A percentile compares a stretch with the other conserved stretches of the same genome.
Evolutionary conservation across 2,888 invertebrate genomes (phyloP).

Genomic region (Andrena trimmerana): DNA sequence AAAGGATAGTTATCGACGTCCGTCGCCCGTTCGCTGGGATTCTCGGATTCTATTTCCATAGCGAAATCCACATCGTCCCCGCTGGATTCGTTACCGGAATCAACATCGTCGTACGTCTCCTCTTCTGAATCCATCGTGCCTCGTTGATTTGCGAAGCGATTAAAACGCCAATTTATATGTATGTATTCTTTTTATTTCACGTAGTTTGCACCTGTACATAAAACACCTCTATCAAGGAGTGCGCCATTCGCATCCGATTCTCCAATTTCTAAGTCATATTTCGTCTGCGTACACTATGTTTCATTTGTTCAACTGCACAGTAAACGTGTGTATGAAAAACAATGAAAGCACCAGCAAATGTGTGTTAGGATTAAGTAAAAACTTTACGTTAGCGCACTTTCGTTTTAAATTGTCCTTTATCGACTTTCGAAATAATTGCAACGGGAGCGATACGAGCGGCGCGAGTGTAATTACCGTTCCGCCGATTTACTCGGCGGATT

Average conservation of each 20-base stretch:
- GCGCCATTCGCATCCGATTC: not conserved
- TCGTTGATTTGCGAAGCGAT: conserved; percentile 27
- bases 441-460: not conserved
- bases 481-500: not conserved
- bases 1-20: conserved; percentile 97
- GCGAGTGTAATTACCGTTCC: not conserved
- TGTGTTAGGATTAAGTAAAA: conserved; percentile 15
- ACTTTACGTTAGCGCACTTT: conserved; percentile 38
- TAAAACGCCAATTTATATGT: conserved; percentile 27
- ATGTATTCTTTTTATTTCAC: conserved; percentile 29
- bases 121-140: conserved; percentile 95
- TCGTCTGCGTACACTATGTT: not conserved
- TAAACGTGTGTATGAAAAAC: conserved; percentile 10
- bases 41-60: conserved; percentile 94
- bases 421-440: not conserved
- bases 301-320: not conserved
- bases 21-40: conserved; percentile 92
- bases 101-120: conserved; percentile 96
- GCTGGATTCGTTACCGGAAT: conserved; percentile 96
- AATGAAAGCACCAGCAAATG: conserved; percentile 21
- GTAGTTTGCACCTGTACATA: conserved; percentile 46
- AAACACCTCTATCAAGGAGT: conserved; percentile 6
- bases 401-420: not conserved
- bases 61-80: conserved; percentile 98
- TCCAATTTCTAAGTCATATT: not conserved